phyloP scores from a whole-genome alignment of 2,113 vertebrate genomes.

The Tyto alba region DNA sequence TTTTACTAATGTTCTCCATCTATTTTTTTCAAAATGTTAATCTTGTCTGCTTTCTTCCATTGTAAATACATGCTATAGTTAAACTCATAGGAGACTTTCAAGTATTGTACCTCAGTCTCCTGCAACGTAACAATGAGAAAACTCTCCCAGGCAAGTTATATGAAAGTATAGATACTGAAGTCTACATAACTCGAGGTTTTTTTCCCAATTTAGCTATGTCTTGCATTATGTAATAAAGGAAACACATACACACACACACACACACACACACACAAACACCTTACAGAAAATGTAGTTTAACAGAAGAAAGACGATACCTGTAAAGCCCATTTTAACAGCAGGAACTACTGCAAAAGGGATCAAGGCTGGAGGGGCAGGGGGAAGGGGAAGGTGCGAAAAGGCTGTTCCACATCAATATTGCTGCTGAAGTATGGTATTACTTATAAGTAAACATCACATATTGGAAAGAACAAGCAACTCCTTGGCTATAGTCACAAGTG shows the following conservation, averaged over 20 bases:
- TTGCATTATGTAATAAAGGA: neutral
- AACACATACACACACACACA: neutral
- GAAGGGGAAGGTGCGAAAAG: neutral
- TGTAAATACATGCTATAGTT: neutral
- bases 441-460: conserved; percentile 15
- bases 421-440: neutral
- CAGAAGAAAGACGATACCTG: conserved; percentile 29
- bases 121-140: conserved; percentile 5
- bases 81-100: neutral
- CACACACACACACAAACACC: neutral
- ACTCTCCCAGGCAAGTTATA: conserved; percentile 12
- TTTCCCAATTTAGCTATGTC: neutral
- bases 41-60: neutral
- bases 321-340: conserved; percentile 39
- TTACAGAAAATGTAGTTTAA: neutral
- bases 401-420: neutral
- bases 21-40: conserved; percentile 3
- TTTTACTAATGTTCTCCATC: neutral
- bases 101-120: neutral
- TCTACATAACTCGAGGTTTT: neutral
- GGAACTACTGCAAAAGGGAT: neutral
- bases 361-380: neutral
- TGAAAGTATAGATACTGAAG: neutral
- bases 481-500: neutral
- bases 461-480: neutral